A percentile compares a stretch with the other conserved stretches of the same genome.
Conservation (phyloP, 2,113 vertebrate genomes). For the Chelonoidis abingdonii region DNA sequence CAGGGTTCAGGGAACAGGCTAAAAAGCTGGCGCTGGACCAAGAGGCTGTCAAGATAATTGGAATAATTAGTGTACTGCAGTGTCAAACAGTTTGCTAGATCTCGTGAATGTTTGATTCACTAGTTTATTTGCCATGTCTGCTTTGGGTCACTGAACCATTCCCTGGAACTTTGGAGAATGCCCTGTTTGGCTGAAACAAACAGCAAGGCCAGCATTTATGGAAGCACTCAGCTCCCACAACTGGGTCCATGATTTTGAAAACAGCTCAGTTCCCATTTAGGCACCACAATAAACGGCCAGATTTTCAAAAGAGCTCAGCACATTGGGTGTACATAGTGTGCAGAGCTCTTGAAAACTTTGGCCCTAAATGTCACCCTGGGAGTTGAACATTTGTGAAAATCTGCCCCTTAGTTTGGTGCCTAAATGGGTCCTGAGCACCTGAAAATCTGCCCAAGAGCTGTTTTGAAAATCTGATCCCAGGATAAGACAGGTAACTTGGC, state of each 20-base stretch:
- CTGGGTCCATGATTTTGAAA: not conserved
- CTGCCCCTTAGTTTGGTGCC: not conserved
- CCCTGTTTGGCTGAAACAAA: fast-evolving
- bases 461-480: not conserved
- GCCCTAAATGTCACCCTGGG: not conserved
- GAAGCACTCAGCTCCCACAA: not conserved
- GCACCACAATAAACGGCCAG: not conserved
- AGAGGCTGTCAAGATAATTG: conserved; percentile 22
- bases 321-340: fast-evolving
- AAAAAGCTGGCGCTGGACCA: not conserved
- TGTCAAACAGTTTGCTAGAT: not conserved
- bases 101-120: fast-evolving
- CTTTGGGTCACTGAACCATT: not conserved
- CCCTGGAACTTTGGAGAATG: not conserved
- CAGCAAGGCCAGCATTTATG: not conserved
- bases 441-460: not conserved
- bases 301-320: not conserved
- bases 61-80: conserved; percentile 18
- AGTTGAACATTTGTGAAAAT: not conserved
- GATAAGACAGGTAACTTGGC: not conserved
- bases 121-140: fast-evolving
- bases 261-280: not conserved
- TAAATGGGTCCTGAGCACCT: not conserved
- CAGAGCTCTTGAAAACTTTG: not conserved
- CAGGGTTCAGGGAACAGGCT: conserved; percentile 30